Percentiles rank a stretch among this genome's conserved stretches.
Conservation (phyloP, 1,140 invertebrate species). For the Diorhabda carinulata region DNA sequence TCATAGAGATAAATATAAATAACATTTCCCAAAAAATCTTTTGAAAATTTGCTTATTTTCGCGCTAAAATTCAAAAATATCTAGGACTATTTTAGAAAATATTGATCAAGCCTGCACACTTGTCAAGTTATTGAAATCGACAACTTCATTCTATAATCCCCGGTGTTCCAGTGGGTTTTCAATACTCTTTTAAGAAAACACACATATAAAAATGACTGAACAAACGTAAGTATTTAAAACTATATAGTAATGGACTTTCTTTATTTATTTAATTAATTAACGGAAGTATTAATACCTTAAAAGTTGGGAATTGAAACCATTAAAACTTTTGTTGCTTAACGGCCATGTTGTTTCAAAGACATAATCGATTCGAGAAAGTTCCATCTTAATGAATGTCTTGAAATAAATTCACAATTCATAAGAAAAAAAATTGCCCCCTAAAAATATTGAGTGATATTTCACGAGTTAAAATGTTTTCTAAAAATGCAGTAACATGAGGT, state of each 20-base stretch:
- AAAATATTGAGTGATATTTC: not conserved
- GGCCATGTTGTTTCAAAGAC: constrained; percentile 25
- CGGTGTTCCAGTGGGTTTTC: constrained; percentile 11
- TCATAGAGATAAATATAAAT: too few species aligned
- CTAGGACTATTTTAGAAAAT: not conserved
- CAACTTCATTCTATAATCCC: constrained; percentile 26
- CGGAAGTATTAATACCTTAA: not conserved
- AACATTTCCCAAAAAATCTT: too few species aligned
- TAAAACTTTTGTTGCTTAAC: constrained; percentile 17
- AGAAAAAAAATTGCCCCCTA: not conserved
- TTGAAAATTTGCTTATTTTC: not conserved
- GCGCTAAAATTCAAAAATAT: not conserved
- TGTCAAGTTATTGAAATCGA: not conserved
- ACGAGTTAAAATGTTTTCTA: not conserved
- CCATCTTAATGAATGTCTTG: not conserved
- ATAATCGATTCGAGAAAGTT: constrained; percentile 34
- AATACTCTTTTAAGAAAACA: constrained; percentile 25
- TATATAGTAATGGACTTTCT: not conserved
- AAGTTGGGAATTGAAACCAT: not conserved
- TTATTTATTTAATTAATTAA: not conserved
- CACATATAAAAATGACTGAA: constrained; percentile 25
- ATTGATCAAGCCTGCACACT: not conserved
- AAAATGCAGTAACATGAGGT: constrained; percentile 6
- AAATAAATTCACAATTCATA: not conserved
- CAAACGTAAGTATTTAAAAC: constrained; percentile 26